A percentile compares a stretch with the other conserved stretches of the same genome.
These are phyloP conservation scores for Schizaphis graminum DNA, from an alignment of 2,888 invertebrate genomes.

Conservation along the genomic window DNA sequence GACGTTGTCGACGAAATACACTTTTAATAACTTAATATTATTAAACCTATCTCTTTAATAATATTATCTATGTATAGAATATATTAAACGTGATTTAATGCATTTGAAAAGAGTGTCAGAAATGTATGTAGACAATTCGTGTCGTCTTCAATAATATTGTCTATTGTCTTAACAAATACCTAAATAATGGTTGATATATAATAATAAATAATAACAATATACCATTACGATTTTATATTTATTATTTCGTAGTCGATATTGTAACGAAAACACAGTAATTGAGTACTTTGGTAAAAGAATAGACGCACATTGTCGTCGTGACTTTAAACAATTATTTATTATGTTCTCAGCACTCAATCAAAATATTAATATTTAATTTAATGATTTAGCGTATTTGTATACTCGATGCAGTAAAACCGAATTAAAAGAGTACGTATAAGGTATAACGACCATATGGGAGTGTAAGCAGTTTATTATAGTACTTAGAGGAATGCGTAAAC, in stretches of 20 bases:
- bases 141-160: neutral
- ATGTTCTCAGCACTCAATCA: neutral
- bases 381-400: neutral
- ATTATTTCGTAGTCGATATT: neutral
- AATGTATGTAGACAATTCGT: neutral
- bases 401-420: neutral
- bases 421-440: neutral
- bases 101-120: neutral
- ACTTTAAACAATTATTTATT: neutral
- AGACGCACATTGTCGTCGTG: neutral
- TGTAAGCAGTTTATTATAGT: neutral
- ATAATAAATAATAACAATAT: neutral
- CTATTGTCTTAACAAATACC: neutral
- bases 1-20: neutral
- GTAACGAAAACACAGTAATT: neutral
- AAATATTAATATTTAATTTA: conserved; percentile 4
- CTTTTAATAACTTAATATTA: conserved; percentile 15
- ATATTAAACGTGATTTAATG: neutral
- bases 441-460: neutral
- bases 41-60: neutral
- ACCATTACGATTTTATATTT: neutral
- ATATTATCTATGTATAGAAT: neutral
- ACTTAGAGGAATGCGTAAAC: neutral
- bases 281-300: neutral
- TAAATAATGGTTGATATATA: neutral